Base-by-base conservation (phyloP, 2,888 invertebrate species). In the Microdon myrmicae region DNA sequence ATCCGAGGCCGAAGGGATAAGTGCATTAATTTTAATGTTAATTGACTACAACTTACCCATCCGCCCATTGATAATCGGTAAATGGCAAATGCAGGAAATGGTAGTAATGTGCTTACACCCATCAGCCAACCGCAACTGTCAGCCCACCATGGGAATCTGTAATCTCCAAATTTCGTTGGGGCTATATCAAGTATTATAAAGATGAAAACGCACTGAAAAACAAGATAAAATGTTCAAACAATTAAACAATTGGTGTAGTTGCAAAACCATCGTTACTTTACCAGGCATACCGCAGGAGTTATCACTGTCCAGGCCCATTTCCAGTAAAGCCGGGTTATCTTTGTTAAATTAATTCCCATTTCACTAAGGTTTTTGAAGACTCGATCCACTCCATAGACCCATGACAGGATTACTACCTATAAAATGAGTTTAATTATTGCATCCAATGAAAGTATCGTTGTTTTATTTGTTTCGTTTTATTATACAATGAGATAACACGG, bases 161-260 rank as follows among this genome's bases (percentile, higher is more conserved):
- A 88, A 43, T 81, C 81, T 29, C 84, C 87, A 72, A 90, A 91
- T 3, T 77, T 71, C 0, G 89, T 86, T 1, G 86, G 76, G 10
- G 81, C 75, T 82, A 89, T 89, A 67, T 87, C 85, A 3, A 82
- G 75, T 81, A 90, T 86, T 44, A 89, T 87, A 76, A 92, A 92
- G 4, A 84, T 79, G 60, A 92, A 83, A 38, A 92, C 86, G 19
- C 81, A 85, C 91, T 92, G 79, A n/a, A 81, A n/a, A 38, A 74
- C 38, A 60, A 47, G 19, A 37, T 26, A 6, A 20, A 35, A 7
- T 12, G 23, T 48, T 19, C n/a, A n/a, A n/a, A n/a, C n/a, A n/a
- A 22, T 7, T 7, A 13, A 9, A 17, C 3, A 7, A 10, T 12
- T 8, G 2, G n/a, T 10, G 3, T 17, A 32, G 38, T 22, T 16